phyloP scores from a whole-genome alignment of 1,140 invertebrate genomes.

The Scaptomyza graminum region DNA sequence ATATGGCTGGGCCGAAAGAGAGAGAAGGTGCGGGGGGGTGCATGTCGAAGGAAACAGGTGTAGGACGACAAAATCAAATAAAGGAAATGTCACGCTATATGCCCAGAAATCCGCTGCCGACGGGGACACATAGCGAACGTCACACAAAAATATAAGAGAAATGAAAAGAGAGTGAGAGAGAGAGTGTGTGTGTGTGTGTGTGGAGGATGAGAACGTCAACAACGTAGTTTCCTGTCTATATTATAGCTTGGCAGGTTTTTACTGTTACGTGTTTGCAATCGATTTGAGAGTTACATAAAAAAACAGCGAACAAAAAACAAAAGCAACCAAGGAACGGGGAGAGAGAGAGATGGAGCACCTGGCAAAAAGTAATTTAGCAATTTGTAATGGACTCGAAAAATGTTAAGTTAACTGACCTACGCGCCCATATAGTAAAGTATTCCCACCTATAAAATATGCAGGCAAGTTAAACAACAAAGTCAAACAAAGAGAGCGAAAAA shows the following conservation, averaged over 20 bases:
- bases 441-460: constrained; percentile 70
- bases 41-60: constrained; percentile 12
- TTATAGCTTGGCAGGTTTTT: constrained; percentile 52
- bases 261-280: constrained; percentile 81
- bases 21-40: background rate
- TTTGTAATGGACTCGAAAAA: constrained; percentile 40
- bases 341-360: constrained; percentile 38
- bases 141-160: constrained; percentile 21
- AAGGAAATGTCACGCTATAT: constrained; percentile 80
- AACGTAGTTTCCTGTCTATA: constrained; percentile 46
- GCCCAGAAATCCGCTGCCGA: constrained; percentile 41
- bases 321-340: constrained; percentile 12
- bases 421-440: constrained; percentile 47
- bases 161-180: background rate
- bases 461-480: constrained; percentile 71
- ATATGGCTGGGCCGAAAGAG: constrained; percentile 4
- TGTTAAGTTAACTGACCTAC: constrained; percentile 72
- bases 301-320: constrained; percentile 36
- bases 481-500: constrained; percentile 37
- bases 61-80: constrained; percentile 70
- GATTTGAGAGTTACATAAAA: constrained; percentile 82
- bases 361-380: constrained; percentile 73
- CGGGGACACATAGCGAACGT: constrained; percentile 43
- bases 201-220: constrained; percentile 44
- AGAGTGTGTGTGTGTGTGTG: background rate